Base-by-base conservation (phyloP, 2,888 invertebrate genomes). In the Arctia plantaginis region DNA sequence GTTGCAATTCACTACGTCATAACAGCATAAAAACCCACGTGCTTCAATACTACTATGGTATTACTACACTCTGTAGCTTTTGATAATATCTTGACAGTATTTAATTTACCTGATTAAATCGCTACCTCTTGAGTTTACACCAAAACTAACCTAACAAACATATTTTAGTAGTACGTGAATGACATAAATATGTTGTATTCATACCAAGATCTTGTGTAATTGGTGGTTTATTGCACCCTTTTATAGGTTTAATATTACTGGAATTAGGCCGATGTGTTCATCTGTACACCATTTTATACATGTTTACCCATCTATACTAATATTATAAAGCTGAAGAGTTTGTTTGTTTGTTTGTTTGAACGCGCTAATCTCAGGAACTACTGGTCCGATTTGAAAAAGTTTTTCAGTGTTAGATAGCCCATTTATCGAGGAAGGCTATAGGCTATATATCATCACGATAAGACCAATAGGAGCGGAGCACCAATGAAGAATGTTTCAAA, bases 111-210 rank as follows among this genome's bases (percentile, higher is more conserved):
- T 13, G 4, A 27, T 59, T 13, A 65, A 69, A 69, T 62, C 80
- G 82, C 83, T 74, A 27, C 4, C 73, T 12, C 72, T 71, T 67
- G n/a, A 74, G 20, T 30, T 64, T 68, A 27, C 20, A 41, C 82
- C 73, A 72, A 68, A 79, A 41, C n/a, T 65, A 79, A 74, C 76
- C 76, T 82, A 70, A 77, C 75, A 72, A 75, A 74, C 73, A 82
- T 78, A 82, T 76, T 80, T 81, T 68, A 76, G 76, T 76, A 33
- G 69, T 75, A 75, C 70, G 67, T 82, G 75, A 82, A 79, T 81
- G 75, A 76, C 79, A 78, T 69, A n/a, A n/a, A n/a, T n/a, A 80
- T 82, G 80, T 78, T 79, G 67, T 77, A 62, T 75, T 79, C 71
- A 74, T 51, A 71, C 64, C 10, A 72, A 75, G 76, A 77, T 79